These are phyloP conservation scores for Bergia sp. DNA, from an alignment of 92 coral and sea anemone genomes.

Conservation along the genomic window DNA sequence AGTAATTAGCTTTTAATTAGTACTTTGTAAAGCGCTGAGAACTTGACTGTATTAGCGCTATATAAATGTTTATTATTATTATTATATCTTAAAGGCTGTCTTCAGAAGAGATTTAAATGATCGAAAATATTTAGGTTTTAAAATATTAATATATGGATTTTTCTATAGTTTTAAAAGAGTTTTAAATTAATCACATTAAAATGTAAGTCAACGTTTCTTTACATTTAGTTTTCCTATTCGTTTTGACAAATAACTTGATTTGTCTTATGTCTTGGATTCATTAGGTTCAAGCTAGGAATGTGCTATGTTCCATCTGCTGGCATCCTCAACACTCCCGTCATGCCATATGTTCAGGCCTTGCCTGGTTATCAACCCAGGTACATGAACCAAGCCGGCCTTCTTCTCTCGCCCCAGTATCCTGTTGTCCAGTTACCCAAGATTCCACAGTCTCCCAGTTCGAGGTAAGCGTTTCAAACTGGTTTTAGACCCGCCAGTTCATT, in stretches of 20 bases:
- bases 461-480: conserved; percentile 8
- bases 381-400: conserved; percentile 15
- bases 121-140: too few species aligned
- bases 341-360: conserved; percentile 24
- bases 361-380: conserved; percentile 24
- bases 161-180: too few species aligned
- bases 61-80: too few species aligned
- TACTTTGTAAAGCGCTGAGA: too few species aligned
- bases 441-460: conserved; percentile 37
- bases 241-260: neutral
- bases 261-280: neutral
- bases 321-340: neutral
- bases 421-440: conserved; percentile 19
- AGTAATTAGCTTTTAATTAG: too few species aligned
- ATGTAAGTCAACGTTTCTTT: too few species aligned
- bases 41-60: too few species aligned
- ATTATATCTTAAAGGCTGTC: too few species aligned
- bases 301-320: neutral
- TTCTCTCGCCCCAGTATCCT: conserved; percentile 28
- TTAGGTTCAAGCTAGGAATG: conserved; percentile 27
- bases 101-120: too few species aligned
- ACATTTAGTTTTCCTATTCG: too few species aligned
- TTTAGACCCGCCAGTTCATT: neutral
- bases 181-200: too few species aligned
- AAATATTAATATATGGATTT: too few species aligned